Evolutionary conservation across 2,113 vertebrate genomes (phyloP).

Genomic region (Helogale parvula): DNA sequence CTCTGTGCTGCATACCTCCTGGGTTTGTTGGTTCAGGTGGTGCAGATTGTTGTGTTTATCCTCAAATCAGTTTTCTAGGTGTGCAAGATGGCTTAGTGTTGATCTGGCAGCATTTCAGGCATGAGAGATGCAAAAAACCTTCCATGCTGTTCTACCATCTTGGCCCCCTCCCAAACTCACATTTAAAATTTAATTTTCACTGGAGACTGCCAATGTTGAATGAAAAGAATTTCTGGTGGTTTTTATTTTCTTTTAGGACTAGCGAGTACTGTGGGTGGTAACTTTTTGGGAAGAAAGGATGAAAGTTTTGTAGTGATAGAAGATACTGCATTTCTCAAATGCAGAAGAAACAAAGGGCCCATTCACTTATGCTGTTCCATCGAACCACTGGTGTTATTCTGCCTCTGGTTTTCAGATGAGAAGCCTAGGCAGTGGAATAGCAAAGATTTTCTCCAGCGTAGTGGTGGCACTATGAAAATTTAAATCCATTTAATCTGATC

Average conservation of each 20-base stretch:
- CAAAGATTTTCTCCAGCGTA: background rate
- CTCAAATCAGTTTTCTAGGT: no score
- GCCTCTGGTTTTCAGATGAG: background rate
- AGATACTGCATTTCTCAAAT: background rate
- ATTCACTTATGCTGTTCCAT: background rate
- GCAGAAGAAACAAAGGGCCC: background rate
- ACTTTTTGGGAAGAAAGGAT: background rate
- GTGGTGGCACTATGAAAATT: background rate
- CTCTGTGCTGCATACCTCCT: fast-evolving
- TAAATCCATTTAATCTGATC: background rate
- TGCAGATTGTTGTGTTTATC: no score
- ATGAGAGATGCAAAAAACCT: no score
- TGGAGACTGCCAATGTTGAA: background rate
- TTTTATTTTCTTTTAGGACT: constrained; percentile 38
- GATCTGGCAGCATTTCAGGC: no score
- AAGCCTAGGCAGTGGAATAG: background rate
- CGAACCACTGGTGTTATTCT: background rate
- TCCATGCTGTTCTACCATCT: no score
- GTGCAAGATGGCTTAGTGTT: no score
- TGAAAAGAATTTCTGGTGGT: background rate
- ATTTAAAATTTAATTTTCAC: constrained; percentile 26
- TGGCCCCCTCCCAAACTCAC: background rate
- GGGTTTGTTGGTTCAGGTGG: no score
- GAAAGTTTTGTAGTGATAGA: background rate
- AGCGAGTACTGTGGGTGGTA: background rate